A percentile compares a stretch with the other conserved stretches of the same genome.
These are phyloP conservation scores for Jacana jacana DNA, from an alignment of 2,113 vertebrate species.

Conservation along the genomic window DNA sequence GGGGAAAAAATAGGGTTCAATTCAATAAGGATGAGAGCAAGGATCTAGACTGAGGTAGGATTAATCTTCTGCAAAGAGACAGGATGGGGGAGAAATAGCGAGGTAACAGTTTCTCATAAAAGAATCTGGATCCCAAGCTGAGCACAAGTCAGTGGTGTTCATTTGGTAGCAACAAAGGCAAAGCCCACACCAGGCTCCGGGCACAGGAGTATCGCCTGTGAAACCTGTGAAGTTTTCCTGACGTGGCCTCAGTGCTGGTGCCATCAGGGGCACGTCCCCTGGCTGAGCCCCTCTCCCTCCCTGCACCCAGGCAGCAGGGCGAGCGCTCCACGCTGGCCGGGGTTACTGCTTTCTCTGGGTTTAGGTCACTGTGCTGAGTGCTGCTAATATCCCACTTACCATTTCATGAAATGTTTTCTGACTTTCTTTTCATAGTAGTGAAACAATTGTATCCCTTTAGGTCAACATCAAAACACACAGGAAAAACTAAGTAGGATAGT, in stretches of 20 bases:
- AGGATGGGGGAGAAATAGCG: background rate
- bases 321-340: rapidly evolving
- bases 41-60: background rate
- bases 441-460: background rate
- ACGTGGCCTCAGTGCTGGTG: background rate
- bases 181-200: background rate
- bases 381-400: background rate
- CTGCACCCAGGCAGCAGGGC: rapidly evolving
- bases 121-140: background rate
- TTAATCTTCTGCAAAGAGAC: background rate
- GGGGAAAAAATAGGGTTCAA: background rate
- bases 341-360: no score
- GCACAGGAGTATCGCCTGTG: background rate
- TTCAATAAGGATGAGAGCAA: background rate
- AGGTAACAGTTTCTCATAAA: background rate
- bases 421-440: background rate
- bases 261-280: background rate
- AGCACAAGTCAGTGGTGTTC: background rate
- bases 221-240: rapidly evolving
- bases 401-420: background rate
- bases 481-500: background rate
- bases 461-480: background rate
- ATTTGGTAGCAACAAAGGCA: background rate
- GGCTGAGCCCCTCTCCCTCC: rapidly evolving
- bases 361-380: rapidly evolving